phyloP scores from a whole-genome alignment of 2,888 invertebrate species.

The Carterocephalus palaemon region DNA sequence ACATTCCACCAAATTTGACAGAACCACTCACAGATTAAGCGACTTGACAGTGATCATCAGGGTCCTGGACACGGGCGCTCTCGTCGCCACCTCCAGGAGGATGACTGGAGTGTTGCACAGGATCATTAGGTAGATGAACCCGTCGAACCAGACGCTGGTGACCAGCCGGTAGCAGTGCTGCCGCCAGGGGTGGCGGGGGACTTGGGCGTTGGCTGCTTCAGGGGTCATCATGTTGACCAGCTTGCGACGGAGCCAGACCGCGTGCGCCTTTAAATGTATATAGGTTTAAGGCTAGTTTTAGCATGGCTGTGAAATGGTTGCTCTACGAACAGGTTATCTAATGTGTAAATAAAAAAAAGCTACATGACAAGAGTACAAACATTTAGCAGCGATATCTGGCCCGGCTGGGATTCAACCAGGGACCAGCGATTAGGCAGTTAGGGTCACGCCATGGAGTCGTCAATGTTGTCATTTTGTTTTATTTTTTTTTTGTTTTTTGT shows the following conservation, averaged over 20 bases:
- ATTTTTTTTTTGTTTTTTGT: no score
- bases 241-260: conserved; percentile 65
- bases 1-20: background rate
- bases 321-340: no score
- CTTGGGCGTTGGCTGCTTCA: conserved; percentile 47
- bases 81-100: conserved; percentile 56
- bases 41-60: conserved; percentile 49
- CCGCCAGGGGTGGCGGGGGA: conserved; percentile 56
- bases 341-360: no score
- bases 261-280: conserved; percentile 45
- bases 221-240: conserved; percentile 61
- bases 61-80: conserved; percentile 35
- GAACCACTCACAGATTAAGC: conserved; percentile 60
- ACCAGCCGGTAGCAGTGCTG: conserved; percentile 56
- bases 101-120: conserved; percentile 67
- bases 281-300: no score
- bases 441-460: no score
- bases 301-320: no score
- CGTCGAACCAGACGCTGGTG: conserved; percentile 65
- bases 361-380: no score
- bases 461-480: no score
- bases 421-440: no score
- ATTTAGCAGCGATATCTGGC: no score
- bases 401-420: no score
- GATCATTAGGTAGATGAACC: conserved; percentile 62